Evolutionary conservation across 37 sponge, comb jelly and placozoan genomes (phyloP), one percentile per base, ranked within the genome.

Genomic region (Chondrilla cf. caribensis): DNA sequence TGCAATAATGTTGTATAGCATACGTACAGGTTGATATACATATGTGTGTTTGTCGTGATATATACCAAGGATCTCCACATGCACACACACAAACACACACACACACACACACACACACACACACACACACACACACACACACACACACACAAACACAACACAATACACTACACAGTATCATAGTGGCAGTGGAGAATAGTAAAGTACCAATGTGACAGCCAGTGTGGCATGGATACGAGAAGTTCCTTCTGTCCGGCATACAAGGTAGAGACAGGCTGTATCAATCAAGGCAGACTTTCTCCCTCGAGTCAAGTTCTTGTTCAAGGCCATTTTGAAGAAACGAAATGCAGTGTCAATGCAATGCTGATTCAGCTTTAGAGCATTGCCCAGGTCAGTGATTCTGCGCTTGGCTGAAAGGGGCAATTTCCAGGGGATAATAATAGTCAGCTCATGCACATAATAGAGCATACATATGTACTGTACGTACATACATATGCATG

Each of bases 291-390:
- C 84, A 18, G 96, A 86, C 64, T 93, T 92, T n/a, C 89, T 72
- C 0, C 96, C 98, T 22, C 88, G 38, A 0, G 96, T 95, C 33
- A 95, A 86, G 59, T 90, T 88, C 80, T 88, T 58, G 65, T 86
- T 81, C 0, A 96, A 77, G 4, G 99, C 99, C 93, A 99, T 92
- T 82, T 99, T 99, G 86, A 92, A 99, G 86, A 96, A 99, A 60
- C 84, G 88, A 64, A 94, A 94, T 2, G 95, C 99, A 19, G 92
- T 87, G 76, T 99, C 99, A n/a, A 99, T 96, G 81, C 91, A 88
- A 60, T 94, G 91, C 70, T 95, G 93, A 62, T 92, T 92, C 40
- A 99, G 88, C 68, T 94, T 89, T 71, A 99, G 83, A 66, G 85
- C 54, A 33, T 84, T 83, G 5, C 95, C 99, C 11, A 99, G 85